These are phyloP conservation scores for Leptoclinus maculatus DNA, from an alignment of 2,797 vertebrate genomes.

Conservation along the genomic window DNA sequence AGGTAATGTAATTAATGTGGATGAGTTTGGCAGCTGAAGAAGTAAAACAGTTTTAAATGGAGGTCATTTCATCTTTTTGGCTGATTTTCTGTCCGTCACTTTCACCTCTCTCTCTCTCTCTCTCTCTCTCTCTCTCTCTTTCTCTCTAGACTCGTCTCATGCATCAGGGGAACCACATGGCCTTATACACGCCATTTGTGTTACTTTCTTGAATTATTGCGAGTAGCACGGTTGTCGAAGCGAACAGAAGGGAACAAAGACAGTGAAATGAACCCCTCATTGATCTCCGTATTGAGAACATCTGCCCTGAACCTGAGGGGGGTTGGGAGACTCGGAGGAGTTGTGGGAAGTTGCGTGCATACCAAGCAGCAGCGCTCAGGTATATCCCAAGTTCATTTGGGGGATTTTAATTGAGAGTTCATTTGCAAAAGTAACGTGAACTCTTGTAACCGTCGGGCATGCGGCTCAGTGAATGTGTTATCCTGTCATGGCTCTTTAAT, in stretches of 20 bases:
- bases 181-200: slow-evolving; percentile 54
- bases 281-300: slow-evolving; percentile 76
- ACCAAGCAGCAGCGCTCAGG: slow-evolving; percentile 48
- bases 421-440: not conserved
- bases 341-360: slow-evolving; percentile 45
- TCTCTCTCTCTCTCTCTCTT: not conserved
- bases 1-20: too few relatives aligned
- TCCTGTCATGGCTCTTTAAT: not conserved
- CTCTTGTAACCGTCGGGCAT: not conserved
- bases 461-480: not conserved
- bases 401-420: not conserved
- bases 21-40: too few relatives aligned
- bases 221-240: slow-evolving; percentile 18
- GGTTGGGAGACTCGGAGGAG: slow-evolving; percentile 32
- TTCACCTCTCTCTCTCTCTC: not conserved
- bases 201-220: slow-evolving; percentile 69
- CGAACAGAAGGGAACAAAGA: slow-evolving; percentile 77
- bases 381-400: not conserved
- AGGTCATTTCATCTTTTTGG: too few relatives aligned
- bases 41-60: too few relatives aligned
- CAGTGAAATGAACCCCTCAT: slow-evolving; percentile 67
- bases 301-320: slow-evolving; percentile 70
- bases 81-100: too few relatives aligned
- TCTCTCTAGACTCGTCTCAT: slow-evolving; percentile 20
- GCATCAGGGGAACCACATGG: slow-evolving; percentile 59